These are phyloP conservation scores for Apeltes quadracus DNA, from an alignment of 2,113 vertebrate genomes.

Conservation along the genomic window DNA sequence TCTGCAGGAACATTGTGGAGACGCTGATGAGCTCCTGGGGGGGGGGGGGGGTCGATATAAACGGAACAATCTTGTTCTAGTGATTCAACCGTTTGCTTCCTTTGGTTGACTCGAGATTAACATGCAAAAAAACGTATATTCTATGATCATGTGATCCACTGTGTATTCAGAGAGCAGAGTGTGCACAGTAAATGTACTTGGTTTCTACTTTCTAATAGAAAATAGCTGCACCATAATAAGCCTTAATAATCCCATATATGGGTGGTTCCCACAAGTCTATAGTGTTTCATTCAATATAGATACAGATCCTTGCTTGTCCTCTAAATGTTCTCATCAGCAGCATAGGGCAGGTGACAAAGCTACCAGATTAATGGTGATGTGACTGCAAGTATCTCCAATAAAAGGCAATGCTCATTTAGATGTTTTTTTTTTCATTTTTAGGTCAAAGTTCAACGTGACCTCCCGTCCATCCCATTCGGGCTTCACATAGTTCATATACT, in stretches of 20 bases:
- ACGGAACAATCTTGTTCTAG: neutral
- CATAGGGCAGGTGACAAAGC: neutral
- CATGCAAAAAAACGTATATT: neutral
- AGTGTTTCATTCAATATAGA: neutral
- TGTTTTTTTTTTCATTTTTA: no score
- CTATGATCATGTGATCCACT: neutral
- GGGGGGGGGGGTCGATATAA: conserved; percentile 41
- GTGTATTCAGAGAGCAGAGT: neutral
- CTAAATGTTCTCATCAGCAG: neutral
- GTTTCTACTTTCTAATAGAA: neutral
- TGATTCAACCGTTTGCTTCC: neutral
- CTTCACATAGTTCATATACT: neutral
- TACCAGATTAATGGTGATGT: neutral
- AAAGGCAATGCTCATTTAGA: neutral
- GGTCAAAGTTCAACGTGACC: neutral
- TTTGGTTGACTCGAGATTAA: neutral
- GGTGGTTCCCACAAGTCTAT: conserved; percentile 30
- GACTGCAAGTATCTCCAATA: neutral
- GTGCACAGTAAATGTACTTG: neutral
- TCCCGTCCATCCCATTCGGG: neutral
- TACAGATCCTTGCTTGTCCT: neutral
- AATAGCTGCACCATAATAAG: neutral
- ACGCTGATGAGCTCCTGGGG: conserved; percentile 59
- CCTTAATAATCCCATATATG: conserved; percentile 32
- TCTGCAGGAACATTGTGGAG: conserved; percentile 40